phyloP scores from a whole-genome alignment of 2,888 invertebrate species.

The Patella depressa region DNA sequence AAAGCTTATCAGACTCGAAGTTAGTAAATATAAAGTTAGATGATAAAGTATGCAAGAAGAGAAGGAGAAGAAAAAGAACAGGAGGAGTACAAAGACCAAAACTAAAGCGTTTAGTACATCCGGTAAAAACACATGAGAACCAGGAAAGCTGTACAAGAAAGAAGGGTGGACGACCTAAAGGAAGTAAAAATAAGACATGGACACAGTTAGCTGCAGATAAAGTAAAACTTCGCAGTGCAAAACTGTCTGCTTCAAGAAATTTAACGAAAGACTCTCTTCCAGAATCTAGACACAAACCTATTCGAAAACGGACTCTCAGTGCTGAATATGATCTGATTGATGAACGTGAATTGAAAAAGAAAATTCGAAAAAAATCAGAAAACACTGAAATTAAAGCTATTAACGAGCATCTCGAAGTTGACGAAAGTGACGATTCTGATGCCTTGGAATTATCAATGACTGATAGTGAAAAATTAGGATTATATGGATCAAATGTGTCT shows the following conservation, averaged over 20 bases:
- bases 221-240: background rate
- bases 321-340: slow-evolving; percentile 47
- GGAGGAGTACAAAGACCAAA: background rate
- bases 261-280: too few relatives aligned
- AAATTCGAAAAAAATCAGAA: slow-evolving; percentile 14
- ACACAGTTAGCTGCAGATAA: background rate
- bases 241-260: background rate
- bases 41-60: background rate
- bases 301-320: slow-evolving; percentile 49
- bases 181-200: slow-evolving; percentile 10
- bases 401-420: background rate
- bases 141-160: background rate
- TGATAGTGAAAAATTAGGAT: too few relatives aligned
- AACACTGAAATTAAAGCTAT: background rate
- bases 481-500: too few relatives aligned
- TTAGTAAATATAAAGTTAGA: background rate
- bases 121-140: background rate
- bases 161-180: background rate
- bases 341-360: slow-evolving; percentile 30
- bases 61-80: background rate
- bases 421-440: background rate
- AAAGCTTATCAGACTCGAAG: background rate
- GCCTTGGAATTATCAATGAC: too few relatives aligned
- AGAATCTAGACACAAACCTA: slow-evolving; percentile 14
- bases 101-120: background rate